These are phyloP conservation scores for Taenioides sp. DNA, from an alignment of 2,797 vertebrate genomes.

Conservation along the genomic window DNA sequence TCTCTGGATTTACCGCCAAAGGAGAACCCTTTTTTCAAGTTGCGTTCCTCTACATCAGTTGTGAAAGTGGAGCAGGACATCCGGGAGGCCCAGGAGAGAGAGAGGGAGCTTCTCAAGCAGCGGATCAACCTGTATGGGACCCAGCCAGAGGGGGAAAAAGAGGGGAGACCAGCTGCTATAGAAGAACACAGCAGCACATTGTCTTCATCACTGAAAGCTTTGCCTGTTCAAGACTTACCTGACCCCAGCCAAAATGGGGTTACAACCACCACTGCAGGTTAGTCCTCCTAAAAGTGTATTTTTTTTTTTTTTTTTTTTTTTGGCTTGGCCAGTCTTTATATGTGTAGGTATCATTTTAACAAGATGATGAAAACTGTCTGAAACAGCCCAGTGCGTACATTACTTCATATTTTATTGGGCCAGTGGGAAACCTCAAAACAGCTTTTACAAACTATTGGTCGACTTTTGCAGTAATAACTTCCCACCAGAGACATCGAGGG, in stretches of 20 bases:
- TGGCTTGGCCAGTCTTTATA: conserved; percentile 16
- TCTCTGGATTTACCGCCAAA: conserved; percentile 36
- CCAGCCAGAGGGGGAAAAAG: conserved; percentile 21
- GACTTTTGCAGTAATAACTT: conserved; percentile 43
- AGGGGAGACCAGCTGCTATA: conserved; percentile 9
- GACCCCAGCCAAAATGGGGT: conserved; percentile 21
- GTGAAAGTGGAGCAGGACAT: conserved; percentile 84
- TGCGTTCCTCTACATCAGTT: conserved; percentile 69
- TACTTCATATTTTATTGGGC: conserved; percentile 45
- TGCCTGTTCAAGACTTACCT: conserved; percentile 23
- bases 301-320: background rate
- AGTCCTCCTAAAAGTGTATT: conserved; percentile 45
- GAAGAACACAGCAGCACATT: conserved; percentile 20
- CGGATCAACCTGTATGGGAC: conserved; percentile 78
- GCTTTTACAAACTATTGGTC: conserved; percentile 23
- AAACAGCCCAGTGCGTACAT: conserved; percentile 41
- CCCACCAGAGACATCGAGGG: conserved; percentile 21
- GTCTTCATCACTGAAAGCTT: conserved; percentile 36
- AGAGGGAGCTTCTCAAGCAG: conserved; percentile 81
- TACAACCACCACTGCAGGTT: conserved; percentile 52
- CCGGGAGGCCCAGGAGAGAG: conserved; percentile 78
- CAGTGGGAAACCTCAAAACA: conserved; percentile 38
- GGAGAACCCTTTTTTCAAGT: conserved; percentile 81
- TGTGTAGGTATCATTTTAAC: conserved; percentile 22
- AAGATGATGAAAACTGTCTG: conserved; percentile 51